phyloP scores from a whole-genome alignment of 2,797 vertebrate species.

The Sciaenops ocellatus region DNA sequence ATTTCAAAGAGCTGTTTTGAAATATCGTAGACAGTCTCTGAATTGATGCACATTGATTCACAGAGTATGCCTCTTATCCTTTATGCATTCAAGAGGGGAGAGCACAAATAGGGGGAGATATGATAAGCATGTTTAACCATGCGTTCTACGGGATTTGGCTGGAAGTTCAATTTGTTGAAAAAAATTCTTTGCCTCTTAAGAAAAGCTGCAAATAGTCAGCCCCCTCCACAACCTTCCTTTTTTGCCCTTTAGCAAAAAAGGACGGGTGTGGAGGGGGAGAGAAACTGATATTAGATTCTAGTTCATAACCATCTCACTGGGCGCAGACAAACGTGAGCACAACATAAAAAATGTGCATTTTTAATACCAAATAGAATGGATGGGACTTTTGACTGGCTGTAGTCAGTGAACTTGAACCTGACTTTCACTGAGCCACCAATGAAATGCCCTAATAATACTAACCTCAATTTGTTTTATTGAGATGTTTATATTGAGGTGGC shows the following conservation, averaged over 20 bases:
- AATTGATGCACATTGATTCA: neutral
- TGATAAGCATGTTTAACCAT: constrained; percentile 7
- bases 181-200: neutral
- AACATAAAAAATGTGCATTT: neutral
- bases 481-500: neutral
- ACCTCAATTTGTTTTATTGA: neutral
- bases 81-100: constrained; percentile 8
- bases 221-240: no score
- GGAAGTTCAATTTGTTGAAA: neutral
- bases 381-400: neutral
- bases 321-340: neutral
- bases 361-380: neutral
- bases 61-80: neutral
- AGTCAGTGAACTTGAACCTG: constrained; percentile 1
- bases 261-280: no score
- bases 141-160: neutral
- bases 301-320: neutral
- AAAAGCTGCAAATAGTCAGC: neutral
- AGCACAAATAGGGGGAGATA: constrained; percentile 5
- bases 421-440: neutral
- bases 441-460: neutral
- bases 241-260: no score
- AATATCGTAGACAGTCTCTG: neutral
- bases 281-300: neutral
- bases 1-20: neutral